These are phyloP conservation scores for Echeneis naucrates DNA, from an alignment of 2,797 vertebrate species.

Conservation along the genomic window DNA sequence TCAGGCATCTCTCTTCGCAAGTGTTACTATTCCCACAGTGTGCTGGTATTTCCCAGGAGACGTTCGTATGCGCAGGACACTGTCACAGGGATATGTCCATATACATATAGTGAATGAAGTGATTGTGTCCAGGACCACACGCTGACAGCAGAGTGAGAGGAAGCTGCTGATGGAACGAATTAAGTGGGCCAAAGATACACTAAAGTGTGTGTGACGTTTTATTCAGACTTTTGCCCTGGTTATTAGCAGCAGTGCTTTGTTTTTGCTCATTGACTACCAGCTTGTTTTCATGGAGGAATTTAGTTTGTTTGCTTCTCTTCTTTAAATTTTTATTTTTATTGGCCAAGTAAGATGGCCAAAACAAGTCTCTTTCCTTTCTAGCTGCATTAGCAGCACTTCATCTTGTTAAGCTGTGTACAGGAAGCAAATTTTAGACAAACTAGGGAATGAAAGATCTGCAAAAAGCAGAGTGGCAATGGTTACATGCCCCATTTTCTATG, in stretches of 20 bases:
- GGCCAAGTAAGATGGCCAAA: neutral
- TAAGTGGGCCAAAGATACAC: constrained; percentile 20
- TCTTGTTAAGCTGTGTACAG: neutral
- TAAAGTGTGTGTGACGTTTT: neutral
- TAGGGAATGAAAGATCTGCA: neutral
- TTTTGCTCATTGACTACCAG: neutral
- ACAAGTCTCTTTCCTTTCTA: neutral
- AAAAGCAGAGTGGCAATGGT: neutral
- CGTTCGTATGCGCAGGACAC: constrained; percentile 38
- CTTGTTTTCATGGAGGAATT: neutral
- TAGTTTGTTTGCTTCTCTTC: neutral
- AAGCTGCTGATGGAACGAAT: constrained; percentile 40
- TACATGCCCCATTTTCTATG: neutral
- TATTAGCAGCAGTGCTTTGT: too few species aligned
- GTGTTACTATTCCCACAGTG: constrained; percentile 56
- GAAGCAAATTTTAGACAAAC: neutral
- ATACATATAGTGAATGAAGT: constrained; percentile 55
- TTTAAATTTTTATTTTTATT: neutral
- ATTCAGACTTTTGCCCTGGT: neutral
- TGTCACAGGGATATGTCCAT: constrained; percentile 18
- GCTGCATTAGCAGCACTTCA: neutral
- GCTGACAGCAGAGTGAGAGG: constrained; percentile 20
- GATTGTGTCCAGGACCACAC: constrained; percentile 41
- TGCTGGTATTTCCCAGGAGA: constrained; percentile 34
- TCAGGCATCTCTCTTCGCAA: constrained; percentile 15